These are phyloP conservation scores for Polyploca ridens DNA, from an alignment of 2,888 invertebrate species.

Conservation along the genomic window DNA sequence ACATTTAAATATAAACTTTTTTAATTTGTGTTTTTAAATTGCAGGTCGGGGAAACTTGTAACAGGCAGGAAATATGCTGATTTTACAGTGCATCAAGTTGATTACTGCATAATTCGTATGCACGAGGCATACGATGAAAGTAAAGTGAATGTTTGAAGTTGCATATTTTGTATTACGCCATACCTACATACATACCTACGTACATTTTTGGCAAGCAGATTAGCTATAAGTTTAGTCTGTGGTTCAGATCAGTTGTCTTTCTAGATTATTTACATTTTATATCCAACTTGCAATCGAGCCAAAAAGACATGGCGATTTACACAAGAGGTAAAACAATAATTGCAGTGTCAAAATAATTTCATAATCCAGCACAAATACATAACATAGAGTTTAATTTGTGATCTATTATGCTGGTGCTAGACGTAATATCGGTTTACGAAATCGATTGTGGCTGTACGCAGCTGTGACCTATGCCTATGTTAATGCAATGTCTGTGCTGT, in stretches of 20 bases:
- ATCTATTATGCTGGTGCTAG: conserved; percentile 25
- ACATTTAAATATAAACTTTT: too few relatives aligned
- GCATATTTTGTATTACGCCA: neutral
- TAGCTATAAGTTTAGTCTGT: neutral
- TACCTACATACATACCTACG: neutral
- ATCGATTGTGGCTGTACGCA: conserved; percentile 20
- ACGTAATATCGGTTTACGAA: conserved; percentile 27
- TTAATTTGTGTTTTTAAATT: too few relatives aligned
- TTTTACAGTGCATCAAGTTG: too few relatives aligned
- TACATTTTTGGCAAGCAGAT: neutral
- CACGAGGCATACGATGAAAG: neutral
- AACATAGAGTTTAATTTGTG: conserved; percentile 23
- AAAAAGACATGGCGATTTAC: neutral
- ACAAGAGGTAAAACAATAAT: conserved; percentile 15
- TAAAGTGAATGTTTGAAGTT: neutral
- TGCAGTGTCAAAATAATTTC: conserved; percentile 14
- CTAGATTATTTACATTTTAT: neutral
- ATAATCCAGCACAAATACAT: conserved; percentile 25
- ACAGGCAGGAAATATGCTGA: too few relatives aligned
- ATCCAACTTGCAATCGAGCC: neutral
- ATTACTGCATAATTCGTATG: neutral
- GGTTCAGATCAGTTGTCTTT: neutral
- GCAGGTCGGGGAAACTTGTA: too few relatives aligned
- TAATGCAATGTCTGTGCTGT: conserved; percentile 11
- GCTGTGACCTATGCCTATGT: conserved; percentile 17